Conservation (phyloP, 2,797 vertebrate genomes). For the Leucoraja ocellata region DNA sequence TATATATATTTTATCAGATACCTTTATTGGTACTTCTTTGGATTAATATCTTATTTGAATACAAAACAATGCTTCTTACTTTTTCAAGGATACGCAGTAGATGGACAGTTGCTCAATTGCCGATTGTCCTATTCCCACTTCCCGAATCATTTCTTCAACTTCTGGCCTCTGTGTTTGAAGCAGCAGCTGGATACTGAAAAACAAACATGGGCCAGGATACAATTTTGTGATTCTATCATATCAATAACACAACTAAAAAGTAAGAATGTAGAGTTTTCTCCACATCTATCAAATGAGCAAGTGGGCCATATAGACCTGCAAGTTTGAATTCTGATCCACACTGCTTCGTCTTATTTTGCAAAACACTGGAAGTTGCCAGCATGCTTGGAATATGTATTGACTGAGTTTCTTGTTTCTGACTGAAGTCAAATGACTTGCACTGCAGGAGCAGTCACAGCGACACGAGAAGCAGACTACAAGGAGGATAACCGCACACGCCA, state of each 20-base stretch:
- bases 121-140: constrained; percentile 79
- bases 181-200: constrained; percentile 72
- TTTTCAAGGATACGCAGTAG: constrained; percentile 93
- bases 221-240: not conserved
- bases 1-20: too few relatives aligned
- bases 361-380: not conserved
- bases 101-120: constrained; percentile 87
- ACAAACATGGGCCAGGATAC: not conserved
- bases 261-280: not conserved
- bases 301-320: not conserved
- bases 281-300: not conserved
- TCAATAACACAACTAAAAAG: not conserved
- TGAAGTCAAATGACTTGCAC: not conserved
- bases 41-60: not conserved
- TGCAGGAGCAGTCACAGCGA: not conserved
- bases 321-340: not conserved
- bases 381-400: not conserved
- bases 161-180: constrained; percentile 80
- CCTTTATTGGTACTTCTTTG: too few relatives aligned
- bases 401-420: not conserved
- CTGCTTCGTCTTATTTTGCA: not conserved
- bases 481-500: not conserved
- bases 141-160: constrained; percentile 88
- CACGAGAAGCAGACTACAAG: not conserved
- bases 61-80: constrained; percentile 59